Evolutionary conservation across 1,140 invertebrate species (phyloP).

Genomic region (Babylonia areolata): DNA sequence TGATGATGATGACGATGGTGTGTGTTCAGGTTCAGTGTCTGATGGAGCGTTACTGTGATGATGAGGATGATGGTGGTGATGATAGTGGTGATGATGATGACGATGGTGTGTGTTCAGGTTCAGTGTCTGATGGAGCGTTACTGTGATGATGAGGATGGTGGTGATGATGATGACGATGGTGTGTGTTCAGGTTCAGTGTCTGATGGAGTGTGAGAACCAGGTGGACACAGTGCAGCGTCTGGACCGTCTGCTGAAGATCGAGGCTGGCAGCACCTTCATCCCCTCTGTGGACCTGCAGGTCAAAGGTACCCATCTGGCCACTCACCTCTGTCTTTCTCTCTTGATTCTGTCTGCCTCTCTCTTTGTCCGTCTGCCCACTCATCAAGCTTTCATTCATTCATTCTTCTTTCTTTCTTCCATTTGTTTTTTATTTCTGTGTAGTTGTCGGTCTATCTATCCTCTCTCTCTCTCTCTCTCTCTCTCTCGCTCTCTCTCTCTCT

Average conservation of each 20-base stretch:
- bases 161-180: not conserved
- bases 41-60: too few relatives aligned
- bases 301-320: conserved; percentile 50
- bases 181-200: conserved; percentile 79
- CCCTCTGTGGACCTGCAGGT: conserved; percentile 83
- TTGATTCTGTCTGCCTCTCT: not conserved
- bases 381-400: too few relatives aligned
- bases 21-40: too few relatives aligned
- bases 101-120: too few relatives aligned
- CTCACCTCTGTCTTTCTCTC: conserved; percentile 45
- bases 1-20: too few relatives aligned
- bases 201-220: conserved; percentile 84
- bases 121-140: too few relatives aligned
- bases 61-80: too few relatives aligned
- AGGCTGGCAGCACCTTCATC: conserved; percentile 83
- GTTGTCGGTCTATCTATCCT: too few relatives aligned
- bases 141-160: too few relatives aligned
- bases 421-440: not conserved
- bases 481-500: too few relatives aligned
- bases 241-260: conserved; percentile 84
- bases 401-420: not conserved
- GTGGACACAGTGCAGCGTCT: conserved; percentile 88
- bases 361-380: not conserved
- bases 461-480: too few relatives aligned
- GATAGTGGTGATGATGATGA: too few relatives aligned